Base-by-base conservation (phyloP, 1,140 invertebrate species). In the Ctenoplectra terminalis region DNA sequence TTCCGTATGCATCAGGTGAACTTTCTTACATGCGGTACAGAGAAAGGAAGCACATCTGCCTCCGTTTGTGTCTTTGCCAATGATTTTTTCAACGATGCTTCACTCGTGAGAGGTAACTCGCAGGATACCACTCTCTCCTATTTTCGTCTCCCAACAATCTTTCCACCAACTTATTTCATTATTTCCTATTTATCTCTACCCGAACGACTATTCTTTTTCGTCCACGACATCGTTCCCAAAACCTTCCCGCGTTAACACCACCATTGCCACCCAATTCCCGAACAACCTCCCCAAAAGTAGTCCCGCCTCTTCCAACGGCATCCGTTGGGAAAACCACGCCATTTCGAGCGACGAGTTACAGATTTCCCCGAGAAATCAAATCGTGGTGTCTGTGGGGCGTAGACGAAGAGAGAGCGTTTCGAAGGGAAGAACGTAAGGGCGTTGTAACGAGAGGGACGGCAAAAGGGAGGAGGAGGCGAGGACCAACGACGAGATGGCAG, bases 401-500 rank as follows among this genome's bases (percentile, higher is more conserved):
- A 34, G 75, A 34, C 26, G 48, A 26, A 43, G 3, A 26, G 48
- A 20, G 29, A 20, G 20, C 0, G 17, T 17, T 37, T 48, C 50
- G 73, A 69, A 29, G 64, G 69, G 79, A 75, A 76, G 83, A 60
- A 83, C 48, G 79, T 76, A 82, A 85, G 73, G 83, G 77, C 69
- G 67, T 67, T 56, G 71, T 63, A 64, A 31, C 46, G 43, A 48
- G 37, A 74, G 58, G n/a, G 31, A 31, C 17, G 17, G 46, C 20
- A 52, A 60, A 61, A 73, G 64, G 78, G 46, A 63, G 64, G 81
- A 72, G 79, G 73, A 87, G 85, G 73, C 79, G 75, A 86, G 87
- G 82, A 78, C 81, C 88, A 82, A 91, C 90, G 89, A 90, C 90
- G 91, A 92, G 90, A 93, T 92, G 92, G 90, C 88, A 91, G 91